Evolutionary conservation across 2,888 invertebrate genomes (phyloP).

Genomic region (Acholoe squamosa): DNA sequence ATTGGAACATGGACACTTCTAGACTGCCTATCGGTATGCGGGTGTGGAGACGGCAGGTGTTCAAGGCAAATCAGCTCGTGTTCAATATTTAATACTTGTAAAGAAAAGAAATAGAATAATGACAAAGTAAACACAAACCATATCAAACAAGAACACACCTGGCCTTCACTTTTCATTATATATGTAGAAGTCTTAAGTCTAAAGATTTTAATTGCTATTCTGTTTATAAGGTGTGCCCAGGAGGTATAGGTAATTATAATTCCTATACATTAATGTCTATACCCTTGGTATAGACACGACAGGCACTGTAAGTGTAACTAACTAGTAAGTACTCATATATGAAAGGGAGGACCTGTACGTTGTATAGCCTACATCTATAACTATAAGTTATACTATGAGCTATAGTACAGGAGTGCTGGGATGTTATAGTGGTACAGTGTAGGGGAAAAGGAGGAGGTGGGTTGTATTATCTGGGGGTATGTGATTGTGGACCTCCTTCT

Average conservation of each 20-base stretch:
- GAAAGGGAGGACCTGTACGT: not conserved
- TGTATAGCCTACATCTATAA: too few relatives aligned
- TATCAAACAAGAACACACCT: too few relatives aligned
- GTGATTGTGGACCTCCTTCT: constrained; percentile 37
- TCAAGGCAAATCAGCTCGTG: not conserved
- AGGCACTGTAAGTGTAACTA: not conserved
- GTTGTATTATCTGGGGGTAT: constrained; percentile 42
- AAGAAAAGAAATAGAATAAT: too few relatives aligned
- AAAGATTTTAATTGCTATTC: not conserved
- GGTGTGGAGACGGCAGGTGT: not conserved
- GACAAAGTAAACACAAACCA: too few relatives aligned
- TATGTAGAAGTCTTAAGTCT: too few relatives aligned
- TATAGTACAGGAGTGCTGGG: too few relatives aligned
- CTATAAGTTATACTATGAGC: too few relatives aligned
- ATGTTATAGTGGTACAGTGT: not conserved
- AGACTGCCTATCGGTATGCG: not conserved
- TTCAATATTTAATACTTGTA: not conserved
- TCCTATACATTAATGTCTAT: constrained; percentile 5
- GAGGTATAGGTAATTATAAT: not conserved
- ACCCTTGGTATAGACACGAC: too few relatives aligned
- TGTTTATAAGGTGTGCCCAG: not conserved
- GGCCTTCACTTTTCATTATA: too few relatives aligned
- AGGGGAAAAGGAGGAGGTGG: not conserved
- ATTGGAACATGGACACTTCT: constrained; percentile 3
- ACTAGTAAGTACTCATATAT: not conserved